phyloP scores from a whole-genome alignment of 2,888 invertebrate species.

The Hipparchia semele region DNA sequence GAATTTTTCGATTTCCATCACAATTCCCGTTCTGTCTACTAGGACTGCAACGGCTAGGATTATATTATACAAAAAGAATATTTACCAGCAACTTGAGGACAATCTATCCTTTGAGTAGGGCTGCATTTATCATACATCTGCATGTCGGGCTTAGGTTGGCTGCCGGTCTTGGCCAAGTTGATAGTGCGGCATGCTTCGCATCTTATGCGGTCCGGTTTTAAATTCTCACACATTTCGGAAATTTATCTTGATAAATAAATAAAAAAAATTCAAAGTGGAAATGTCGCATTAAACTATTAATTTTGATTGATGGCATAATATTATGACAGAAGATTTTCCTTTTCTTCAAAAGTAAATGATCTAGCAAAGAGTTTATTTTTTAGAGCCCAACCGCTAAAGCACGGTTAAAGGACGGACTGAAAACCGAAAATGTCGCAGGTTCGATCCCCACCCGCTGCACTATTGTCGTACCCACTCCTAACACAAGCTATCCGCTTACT shows the following conservation, averaged over 20 bases:
- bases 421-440: too few relatives aligned
- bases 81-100: constrained; percentile 57
- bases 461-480: too few relatives aligned
- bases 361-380: not conserved
- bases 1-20: not conserved
- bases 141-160: constrained; percentile 68
- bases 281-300: constrained; percentile 6
- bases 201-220: constrained; percentile 51
- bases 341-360: constrained; percentile 13
- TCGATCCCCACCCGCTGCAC: too few relatives aligned
- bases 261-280: constrained; percentile 7
- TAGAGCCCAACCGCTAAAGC: too few relatives aligned
- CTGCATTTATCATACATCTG: constrained; percentile 70
- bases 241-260: constrained; percentile 12
- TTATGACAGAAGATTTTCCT: constrained; percentile 29
- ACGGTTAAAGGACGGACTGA: too few relatives aligned
- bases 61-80: not conserved
- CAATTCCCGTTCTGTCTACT: not conserved
- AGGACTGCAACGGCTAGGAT: not conserved
- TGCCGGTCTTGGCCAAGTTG: constrained; percentile 65
- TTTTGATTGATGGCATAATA: constrained; percentile 13
- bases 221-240: constrained; percentile 61
- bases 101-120: constrained; percentile 53
- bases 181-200: constrained; percentile 75
- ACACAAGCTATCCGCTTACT: too few relatives aligned